Evolutionary conservation across 2,113 vertebrate species (phyloP).

Genomic region (Lasiurus cinereus): DNA sequence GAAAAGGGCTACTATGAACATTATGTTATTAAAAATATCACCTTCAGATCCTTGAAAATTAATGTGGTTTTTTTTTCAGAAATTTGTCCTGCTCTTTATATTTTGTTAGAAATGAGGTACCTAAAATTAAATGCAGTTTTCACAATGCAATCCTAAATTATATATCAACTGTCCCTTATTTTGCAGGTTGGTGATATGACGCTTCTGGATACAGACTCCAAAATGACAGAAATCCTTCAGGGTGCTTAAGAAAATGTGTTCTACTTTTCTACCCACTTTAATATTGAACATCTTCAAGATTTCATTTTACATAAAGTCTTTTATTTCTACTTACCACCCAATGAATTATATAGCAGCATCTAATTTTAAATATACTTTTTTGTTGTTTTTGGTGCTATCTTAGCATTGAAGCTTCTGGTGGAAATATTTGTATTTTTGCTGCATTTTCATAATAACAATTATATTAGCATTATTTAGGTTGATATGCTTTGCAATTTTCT

Average conservation of each 20-base stretch:
- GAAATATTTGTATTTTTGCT: background rate
- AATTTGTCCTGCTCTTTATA: constrained; percentile 7
- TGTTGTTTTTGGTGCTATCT: background rate
- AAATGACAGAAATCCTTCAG: background rate
- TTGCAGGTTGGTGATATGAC: background rate
- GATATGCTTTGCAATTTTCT: background rate
- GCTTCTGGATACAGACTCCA: background rate
- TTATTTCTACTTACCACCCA: background rate
- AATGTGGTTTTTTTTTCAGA: background rate
- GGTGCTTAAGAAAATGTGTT: background rate
- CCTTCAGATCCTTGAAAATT: background rate
- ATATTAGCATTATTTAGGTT: background rate
- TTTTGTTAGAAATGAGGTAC: constrained; percentile 54
- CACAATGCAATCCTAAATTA: background rate
- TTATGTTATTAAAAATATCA: constrained; percentile 7
- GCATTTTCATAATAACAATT: background rate
- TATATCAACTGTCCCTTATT: constrained; percentile 6
- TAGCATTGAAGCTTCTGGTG: background rate
- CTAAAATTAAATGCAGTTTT: constrained; percentile 52
- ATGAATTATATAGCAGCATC: background rate
- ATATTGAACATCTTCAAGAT: background rate
- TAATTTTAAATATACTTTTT: background rate
- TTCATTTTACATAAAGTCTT: background rate
- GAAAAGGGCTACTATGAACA: background rate
- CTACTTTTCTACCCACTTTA: background rate